Evolutionary conservation across 2,797 vertebrate species (phyloP).

Genomic region (Staurois parvus): DNA sequence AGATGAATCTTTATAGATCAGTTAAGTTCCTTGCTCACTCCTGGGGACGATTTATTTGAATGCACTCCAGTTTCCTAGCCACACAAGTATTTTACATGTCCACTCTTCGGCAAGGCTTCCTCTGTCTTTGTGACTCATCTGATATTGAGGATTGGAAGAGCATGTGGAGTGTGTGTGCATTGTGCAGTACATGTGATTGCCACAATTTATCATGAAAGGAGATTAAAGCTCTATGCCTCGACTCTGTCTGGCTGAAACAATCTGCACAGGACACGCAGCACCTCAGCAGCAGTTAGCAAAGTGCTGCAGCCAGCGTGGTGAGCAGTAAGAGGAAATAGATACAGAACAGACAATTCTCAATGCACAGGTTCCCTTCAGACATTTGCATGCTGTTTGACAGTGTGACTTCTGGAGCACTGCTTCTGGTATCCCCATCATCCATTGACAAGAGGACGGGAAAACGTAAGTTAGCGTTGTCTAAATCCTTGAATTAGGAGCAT

Average conservation of each 20-base stretch:
- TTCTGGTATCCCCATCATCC: slow-evolving; percentile 61
- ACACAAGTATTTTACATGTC: slow-evolving; percentile 11
- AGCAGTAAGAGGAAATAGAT: slow-evolving; percentile 18
- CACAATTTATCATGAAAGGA: slow-evolving; percentile 49
- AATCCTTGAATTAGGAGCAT: neutral
- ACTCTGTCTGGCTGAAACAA: neutral
- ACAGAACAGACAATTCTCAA: slow-evolving; percentile 52
- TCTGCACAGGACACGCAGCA: slow-evolving; percentile 23
- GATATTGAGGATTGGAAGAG: slow-evolving; percentile 55
- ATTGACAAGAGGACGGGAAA: slow-evolving; percentile 61
- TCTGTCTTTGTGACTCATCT: slow-evolving; percentile 35
- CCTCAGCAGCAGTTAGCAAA: slow-evolving; percentile 59
- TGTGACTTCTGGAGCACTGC: slow-evolving; percentile 56
- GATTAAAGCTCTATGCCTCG: slow-evolving; percentile 62
- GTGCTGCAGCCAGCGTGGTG: neutral
- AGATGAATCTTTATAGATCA: slow-evolving; percentile 36
- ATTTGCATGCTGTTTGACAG: slow-evolving; percentile 62
- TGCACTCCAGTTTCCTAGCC: slow-evolving; percentile 14
- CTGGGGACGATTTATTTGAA: slow-evolving; percentile 52
- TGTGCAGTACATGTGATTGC: slow-evolving; percentile 50
- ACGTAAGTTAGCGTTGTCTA: slow-evolving; percentile 64
- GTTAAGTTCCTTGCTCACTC: slow-evolving; percentile 13
- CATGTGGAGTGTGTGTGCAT: neutral
- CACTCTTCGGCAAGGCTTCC: slow-evolving; percentile 13
- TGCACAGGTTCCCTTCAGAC: slow-evolving; percentile 53